Conservation (phyloP, 2,113 vertebrate genomes). For the Rhinoderma darwinii region DNA sequence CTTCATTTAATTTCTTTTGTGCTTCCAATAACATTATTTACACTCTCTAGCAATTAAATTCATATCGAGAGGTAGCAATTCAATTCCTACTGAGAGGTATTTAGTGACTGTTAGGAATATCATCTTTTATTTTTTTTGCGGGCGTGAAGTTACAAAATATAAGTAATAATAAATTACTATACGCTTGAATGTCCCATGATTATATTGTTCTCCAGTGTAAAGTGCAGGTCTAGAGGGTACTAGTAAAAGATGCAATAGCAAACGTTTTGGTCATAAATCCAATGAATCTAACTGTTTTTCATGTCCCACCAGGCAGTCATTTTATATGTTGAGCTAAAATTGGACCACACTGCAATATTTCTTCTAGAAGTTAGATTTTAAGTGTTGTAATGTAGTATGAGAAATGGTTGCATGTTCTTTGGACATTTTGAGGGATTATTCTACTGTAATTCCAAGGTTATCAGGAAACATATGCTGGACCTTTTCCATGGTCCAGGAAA, state of each 20-base stretch:
- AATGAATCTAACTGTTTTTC: background rate
- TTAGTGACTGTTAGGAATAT: no score
- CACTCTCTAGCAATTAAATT: no score
- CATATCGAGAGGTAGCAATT: no score
- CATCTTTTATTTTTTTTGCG: no score
- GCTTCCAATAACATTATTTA: no score
- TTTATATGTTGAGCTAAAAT: background rate
- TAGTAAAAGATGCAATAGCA: background rate
- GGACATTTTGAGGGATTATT: constrained; percentile 19
- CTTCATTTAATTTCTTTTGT: no score
- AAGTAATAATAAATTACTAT: no score
- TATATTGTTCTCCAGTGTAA: background rate
- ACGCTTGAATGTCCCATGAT: background rate
- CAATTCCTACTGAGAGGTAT: no score
- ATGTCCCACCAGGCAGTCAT: background rate
- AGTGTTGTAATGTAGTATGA: constrained; percentile 11
- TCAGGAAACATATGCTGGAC: background rate
- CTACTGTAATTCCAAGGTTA: constrained; percentile 44
- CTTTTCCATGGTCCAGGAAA: constrained; percentile 18
- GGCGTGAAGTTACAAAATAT: background rate
- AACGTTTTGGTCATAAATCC: background rate
- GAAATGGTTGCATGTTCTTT: background rate
- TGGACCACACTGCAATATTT: background rate
- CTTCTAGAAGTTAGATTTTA: background rate
- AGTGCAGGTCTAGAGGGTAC: background rate